Base-by-base conservation (phyloP, 2,113 vertebrate genomes). In the Melanotaenia duboulayi region DNA sequence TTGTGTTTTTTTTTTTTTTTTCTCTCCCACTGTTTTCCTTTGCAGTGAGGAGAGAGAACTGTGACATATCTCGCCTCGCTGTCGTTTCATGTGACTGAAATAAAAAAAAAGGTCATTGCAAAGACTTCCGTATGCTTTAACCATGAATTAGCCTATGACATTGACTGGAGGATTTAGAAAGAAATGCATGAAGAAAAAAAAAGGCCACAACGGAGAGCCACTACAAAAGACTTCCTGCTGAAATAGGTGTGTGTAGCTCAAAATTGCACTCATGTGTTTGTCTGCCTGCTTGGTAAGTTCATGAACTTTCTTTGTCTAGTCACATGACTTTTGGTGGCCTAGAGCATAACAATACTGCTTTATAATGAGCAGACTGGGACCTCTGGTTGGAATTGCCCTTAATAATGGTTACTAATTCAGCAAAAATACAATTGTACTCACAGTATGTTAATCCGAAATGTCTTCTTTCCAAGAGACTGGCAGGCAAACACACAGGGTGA, bases 61-160 rank as follows among this genome's bases (percentile, higher is more conserved):
- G 62, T 68, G 74, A 76, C 81, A 75, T 68, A 71, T 87, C 78
- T 78, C 57, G 20, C 76, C 78, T 80, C 55, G n/a, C 69, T 20
- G 71, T 81, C 75, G 71, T 64, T 67, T 76, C 17, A n/a, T 52
- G 83, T 71, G 82, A 80, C 68, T 66, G 67, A 74, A 82, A 88
- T 84, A 76, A 35, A 35, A 35, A 35, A 35, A 35, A 84, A 84
- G 68, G 66, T 80, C 71, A 65, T 71, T 20, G 62, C 19, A 51
- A 56, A 65, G 39, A 83, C 67, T 73, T 77, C 67, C 54, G 8
- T 74, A 58, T 2, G 81, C 78, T 87, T 87, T 80, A 79, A 81
- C 76, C 80, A 88, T 84, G 78, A 78, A 71, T 78, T 74, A 48
- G 42, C 55, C 65, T 62, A 10, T 25, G 35, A 73, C 71, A 77